A percentile compares a stretch with the other conserved stretches of the same genome.
phyloP scores from a whole-genome alignment of 2,888 invertebrate species.

The Nephrotoma flavescens region DNA sequence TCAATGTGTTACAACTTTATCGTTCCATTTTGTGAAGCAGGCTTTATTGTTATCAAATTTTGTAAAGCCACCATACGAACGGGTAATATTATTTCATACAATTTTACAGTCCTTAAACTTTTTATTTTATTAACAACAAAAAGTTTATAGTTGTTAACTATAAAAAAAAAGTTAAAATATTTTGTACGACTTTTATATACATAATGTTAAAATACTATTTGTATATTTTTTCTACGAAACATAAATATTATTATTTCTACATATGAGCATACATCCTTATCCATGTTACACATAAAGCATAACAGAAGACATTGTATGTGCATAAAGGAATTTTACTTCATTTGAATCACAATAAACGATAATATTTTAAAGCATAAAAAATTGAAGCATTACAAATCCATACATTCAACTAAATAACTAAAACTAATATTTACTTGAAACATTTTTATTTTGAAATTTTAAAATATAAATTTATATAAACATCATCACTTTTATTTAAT shows the following conservation, averaged over 20 bases:
- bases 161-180: background rate
- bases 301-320: background rate
- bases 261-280: background rate
- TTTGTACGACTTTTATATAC: background rate
- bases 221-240: background rate
- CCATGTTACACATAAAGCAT: background rate
- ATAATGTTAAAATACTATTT: background rate
- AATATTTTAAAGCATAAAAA: background rate
- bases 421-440: background rate
- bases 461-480: background rate
- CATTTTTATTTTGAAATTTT: background rate
- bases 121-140: background rate
- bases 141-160: background rate
- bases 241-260: background rate
- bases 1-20: background rate
- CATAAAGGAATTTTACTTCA: background rate
- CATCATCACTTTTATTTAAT: background rate
- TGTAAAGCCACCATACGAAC: background rate
- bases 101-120: background rate
- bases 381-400: background rate
- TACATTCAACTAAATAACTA: background rate
- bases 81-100: background rate
- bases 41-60: background rate
- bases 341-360: background rate
- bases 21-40: background rate